Conservation (phyloP, 1,140 invertebrate genomes). For the Pachyrhynchus sulphureomaculatus region DNA sequence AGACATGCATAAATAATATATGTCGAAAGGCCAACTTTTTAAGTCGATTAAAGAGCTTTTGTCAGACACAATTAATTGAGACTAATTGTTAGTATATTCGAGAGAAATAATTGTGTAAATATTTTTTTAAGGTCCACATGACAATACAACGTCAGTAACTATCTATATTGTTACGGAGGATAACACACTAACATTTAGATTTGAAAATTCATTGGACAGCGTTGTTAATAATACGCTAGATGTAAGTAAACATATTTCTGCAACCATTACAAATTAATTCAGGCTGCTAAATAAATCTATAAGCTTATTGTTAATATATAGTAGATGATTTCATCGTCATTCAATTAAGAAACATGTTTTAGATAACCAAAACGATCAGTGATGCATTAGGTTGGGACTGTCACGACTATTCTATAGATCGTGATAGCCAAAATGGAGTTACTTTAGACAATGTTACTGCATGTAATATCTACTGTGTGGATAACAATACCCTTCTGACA, state of each 20-base stretch:
- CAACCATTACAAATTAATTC: conserved; percentile 3
- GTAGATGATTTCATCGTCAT: too few species aligned
- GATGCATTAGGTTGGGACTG: conserved; percentile 1
- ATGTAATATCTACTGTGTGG: conserved; percentile 18
- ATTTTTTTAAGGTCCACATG: conserved; percentile 27
- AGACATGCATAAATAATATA: too few species aligned
- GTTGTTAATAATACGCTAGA: conserved; percentile 50
- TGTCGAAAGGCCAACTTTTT: too few species aligned
- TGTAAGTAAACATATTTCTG: conserved; percentile 49
- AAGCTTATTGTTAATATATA: too few species aligned
- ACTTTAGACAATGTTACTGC: conserved; percentile 8
- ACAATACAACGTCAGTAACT: conserved; percentile 16
- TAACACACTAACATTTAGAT: conserved; percentile 57
- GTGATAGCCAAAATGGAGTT: conserved; percentile 10
- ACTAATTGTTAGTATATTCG: too few species aligned
- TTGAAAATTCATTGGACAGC: conserved; percentile 53
- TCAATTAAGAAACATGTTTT: conserved; percentile 1
- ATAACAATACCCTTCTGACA: background rate
- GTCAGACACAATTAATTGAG: too few species aligned
- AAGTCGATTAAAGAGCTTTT: too few species aligned
- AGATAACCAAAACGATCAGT: conserved; percentile 12
- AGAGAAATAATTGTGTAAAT: background rate
- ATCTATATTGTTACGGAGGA: conserved; percentile 44
- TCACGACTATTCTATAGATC: conserved; percentile 6
- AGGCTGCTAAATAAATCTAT: background rate